Evolutionary conservation across 1,140 invertebrate species (phyloP), one percentile per base, ranked within the genome.

Genomic region (Catajapyx aquilonaris): DNA sequence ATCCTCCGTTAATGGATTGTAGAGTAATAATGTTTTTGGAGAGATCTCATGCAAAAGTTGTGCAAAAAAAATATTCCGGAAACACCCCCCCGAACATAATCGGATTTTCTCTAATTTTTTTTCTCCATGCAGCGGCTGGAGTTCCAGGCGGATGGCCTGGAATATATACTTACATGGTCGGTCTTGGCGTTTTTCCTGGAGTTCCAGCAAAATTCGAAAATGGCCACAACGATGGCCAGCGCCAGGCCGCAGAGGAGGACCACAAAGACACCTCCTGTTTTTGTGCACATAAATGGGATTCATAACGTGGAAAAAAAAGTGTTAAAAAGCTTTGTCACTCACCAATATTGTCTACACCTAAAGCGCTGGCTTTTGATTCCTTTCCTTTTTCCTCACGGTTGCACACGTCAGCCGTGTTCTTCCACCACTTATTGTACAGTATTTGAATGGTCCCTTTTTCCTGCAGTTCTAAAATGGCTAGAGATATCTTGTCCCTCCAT

Each of bases 341-440:
- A 81, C 81, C 83, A 46, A 88, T 87, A 62, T 94, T 94, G 56
- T 90, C 84, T 0, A 94, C 77, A 5, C 78, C 88, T 0, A 95
- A 62, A 4, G 87, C 80, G 51, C 81, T 90, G 0, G 88, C 88
- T 54, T 90, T 90, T 18, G 78, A 81, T 51, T 91, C 86, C 49
- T 86, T 91, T 47, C 71, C 76, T 53, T 84, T 85, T 39, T 91
- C 83, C 46, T 87, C 81, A 38, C 81, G 61, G 45, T 78, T 85
- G 53, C 88, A 94, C 2, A 86, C 80, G 45, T 90, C 83, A 0
- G 81, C 86, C 0, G 84, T 85, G 51, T 87, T 84, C 57, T 93
- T 90, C 88, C 90, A 95, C 88, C 88, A 95, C 59, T 90, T 93
- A 54, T 87, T 86, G 53, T 94, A 93, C 28, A 87, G 55, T 52